A percentile compares a stretch with the other conserved stretches of the same genome.
Evolutionary conservation across 2,888 invertebrate species (phyloP).

Genomic region (Onthophagus sagittarius): DNA sequence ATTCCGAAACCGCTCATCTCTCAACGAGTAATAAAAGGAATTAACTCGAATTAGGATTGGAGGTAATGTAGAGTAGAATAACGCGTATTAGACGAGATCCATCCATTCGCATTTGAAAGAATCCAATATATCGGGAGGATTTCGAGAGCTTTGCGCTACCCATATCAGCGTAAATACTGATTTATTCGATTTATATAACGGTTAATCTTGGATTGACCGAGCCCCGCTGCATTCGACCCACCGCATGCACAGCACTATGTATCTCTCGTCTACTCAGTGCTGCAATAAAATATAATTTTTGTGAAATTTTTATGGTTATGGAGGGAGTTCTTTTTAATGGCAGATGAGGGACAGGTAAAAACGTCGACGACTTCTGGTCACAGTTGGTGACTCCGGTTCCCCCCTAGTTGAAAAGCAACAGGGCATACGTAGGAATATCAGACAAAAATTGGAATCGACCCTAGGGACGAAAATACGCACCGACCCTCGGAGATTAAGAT

Average conservation of each 20-base stretch:
- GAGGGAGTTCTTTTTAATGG: background rate
- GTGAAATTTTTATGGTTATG: background rate
- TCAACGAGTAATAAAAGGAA: background rate
- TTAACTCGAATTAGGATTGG: background rate
- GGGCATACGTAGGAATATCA: background rate
- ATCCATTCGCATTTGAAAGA: too few relatives aligned
- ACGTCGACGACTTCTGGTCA: slow-evolving; percentile 22
- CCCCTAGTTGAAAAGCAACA: background rate
- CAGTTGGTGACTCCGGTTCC: slow-evolving; percentile 3
- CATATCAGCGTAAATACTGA: slow-evolving; percentile 25
- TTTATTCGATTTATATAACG: slow-evolving; percentile 34
- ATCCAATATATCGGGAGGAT: background rate
- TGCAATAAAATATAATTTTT: slow-evolving; percentile 9
- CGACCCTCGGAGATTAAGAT: background rate
- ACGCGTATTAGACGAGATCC: background rate
- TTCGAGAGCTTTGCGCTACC: slow-evolving; percentile 19
- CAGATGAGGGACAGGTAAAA: slow-evolving; percentile 23
- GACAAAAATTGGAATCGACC: background rate
- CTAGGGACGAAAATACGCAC: background rate
- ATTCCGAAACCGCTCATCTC: background rate
- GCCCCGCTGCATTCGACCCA: background rate
- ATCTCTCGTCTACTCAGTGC: background rate
- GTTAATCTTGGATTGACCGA: slow-evolving; percentile 39
- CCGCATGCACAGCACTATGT: background rate
- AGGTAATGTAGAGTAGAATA: background rate